Conservation (phyloP, 1,140 invertebrate species). For the Monochamus saltuarius region DNA sequence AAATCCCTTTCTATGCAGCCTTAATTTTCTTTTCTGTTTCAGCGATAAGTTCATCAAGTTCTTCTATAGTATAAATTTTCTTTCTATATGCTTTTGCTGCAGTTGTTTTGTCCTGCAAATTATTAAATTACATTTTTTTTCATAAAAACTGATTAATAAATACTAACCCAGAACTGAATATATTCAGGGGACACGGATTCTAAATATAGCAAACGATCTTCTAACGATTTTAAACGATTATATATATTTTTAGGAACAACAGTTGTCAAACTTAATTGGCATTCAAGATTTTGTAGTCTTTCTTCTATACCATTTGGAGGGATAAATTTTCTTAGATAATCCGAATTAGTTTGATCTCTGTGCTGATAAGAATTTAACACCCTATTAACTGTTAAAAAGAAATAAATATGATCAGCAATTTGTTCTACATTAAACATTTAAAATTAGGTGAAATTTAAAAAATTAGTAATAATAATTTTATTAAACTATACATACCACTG, state of each 20-base stretch:
- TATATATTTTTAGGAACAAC: constrained; percentile 61
- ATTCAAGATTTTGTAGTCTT: constrained; percentile 59
- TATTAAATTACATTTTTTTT: background rate
- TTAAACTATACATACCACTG: no score
- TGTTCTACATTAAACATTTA: background rate
- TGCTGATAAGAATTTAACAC: constrained; percentile 59
- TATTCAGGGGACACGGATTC: constrained; percentile 74
- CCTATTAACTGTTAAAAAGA: constrained; percentile 56
- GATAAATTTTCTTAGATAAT: constrained; percentile 44
- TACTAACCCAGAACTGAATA: constrained; percentile 63
- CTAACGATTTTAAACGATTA: constrained; percentile 63
- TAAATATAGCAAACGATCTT: constrained; percentile 64
- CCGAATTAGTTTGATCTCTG: constrained; percentile 43
- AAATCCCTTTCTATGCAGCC: background rate
- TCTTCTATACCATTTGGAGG: constrained; percentile 57
- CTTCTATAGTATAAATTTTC: constrained; percentile 41
- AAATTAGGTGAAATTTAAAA: background rate
- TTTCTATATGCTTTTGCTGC: constrained; percentile 38
- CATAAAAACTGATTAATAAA: background rate
- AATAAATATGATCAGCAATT: background rate
- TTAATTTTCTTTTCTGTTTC: constrained; percentile 39
- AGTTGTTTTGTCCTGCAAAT: background rate
- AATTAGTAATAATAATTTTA: background rate
- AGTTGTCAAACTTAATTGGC: constrained; percentile 56
- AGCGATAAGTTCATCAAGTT: constrained; percentile 44